A percentile compares a stretch with the other conserved stretches of the same genome.
Conservation (phyloP, 2,797 vertebrate species). For the Scleropages formosus region DNA sequence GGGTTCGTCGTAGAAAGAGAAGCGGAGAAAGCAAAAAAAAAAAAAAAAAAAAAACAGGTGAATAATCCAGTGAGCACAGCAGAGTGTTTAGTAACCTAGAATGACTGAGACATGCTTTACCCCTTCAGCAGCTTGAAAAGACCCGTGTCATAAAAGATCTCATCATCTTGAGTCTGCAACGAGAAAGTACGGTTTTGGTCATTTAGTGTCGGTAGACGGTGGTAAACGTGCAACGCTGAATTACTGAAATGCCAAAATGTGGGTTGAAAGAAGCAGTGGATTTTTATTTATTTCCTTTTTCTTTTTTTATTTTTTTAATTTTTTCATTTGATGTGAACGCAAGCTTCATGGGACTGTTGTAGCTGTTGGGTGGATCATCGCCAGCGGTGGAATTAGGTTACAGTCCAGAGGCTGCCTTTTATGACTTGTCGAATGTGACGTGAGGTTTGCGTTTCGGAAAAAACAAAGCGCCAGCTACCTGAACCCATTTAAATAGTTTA, state of each 20-base stretch:
- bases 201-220: conserved; percentile 3
- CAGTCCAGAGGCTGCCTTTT: neutral
- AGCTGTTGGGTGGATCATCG: conserved; percentile 26
- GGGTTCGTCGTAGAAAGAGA: conserved; percentile 25
- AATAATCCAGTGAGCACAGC: conserved; percentile 2
- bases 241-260: conserved; percentile 12
- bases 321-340: conserved; percentile 8
- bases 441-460: conserved; percentile 14
- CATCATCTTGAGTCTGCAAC: neutral
- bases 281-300: no score
- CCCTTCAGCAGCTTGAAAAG: neutral
- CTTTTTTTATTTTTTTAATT: no score
- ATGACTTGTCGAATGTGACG: neutral
- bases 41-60: conserved; percentile 10
- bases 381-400: neutral
- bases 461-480: conserved; percentile 21
- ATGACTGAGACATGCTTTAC: conserved; percentile 24
- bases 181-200: neutral
- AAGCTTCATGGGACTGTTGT: neutral
- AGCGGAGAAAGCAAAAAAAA: no score
- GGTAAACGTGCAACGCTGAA: neutral
- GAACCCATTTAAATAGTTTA: conserved; percentile 22
- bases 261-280: neutral
- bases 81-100: conserved; percentile 31
- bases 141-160: neutral